Base-by-base conservation (phyloP, 2,888 invertebrate species). In the Acrocyrtus sp. region DNA sequence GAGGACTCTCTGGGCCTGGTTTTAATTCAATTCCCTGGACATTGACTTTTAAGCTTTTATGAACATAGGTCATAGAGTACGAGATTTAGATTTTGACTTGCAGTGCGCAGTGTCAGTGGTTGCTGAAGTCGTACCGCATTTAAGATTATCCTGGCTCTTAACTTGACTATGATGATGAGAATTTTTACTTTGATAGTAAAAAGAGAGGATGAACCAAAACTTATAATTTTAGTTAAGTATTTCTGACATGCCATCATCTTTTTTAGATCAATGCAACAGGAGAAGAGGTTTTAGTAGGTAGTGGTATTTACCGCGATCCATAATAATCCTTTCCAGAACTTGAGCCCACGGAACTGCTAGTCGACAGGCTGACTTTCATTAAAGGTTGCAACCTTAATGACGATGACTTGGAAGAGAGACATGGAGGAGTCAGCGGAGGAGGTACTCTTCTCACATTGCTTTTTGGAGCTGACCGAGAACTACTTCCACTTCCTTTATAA, bases 281-380 rank as follows among this genome's bases (percentile, higher is more conserved):
- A 66, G 60, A 66, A 60, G 65, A 69, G 69, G 62, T 73, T 47
- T 67, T 70, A 70, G 70, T 75, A 72, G 75, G 56, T 66, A 62
- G 66, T 69, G 54, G 69, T 73, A 73, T 73, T 77, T 81, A 81
- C 81, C 81, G 81, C 77, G 81, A 80, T 70, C 70, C 80, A 80
- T 78, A 78, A 77, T 75, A 75, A 70, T 80, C 76, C 77, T 78
- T 80, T 72, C 72, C 69, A 43, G 76, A 69, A 57, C 69, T 69
- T 51, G 62, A 70, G 61, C 73, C 72, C 47, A 77, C 72, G 34
- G 62, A 53, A 19, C 53, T 61, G 53, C 68, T 67, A 43, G 76
- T 54, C 39, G 67, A 53, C 19, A 68, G 48, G 62, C 57, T 68
- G 56, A 75, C 57, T 69, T 77, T 77, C 77, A 77, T 77, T 41